phyloP scores from a whole-genome alignment of 1,140 invertebrate species.

The Argopecten irradians region DNA sequence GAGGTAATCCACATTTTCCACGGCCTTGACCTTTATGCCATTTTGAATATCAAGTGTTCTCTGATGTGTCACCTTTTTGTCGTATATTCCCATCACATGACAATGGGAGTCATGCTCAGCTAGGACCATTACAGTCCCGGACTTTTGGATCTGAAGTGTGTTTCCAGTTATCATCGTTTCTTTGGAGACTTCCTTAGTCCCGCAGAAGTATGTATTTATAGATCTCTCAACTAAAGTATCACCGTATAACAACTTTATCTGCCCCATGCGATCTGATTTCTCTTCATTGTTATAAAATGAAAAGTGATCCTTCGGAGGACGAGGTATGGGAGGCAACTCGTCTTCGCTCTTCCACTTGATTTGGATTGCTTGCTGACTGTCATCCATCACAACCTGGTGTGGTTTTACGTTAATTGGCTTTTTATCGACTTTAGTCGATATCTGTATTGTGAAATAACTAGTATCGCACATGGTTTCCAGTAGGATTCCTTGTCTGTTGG shows the following conservation, averaged over 20 bases:
- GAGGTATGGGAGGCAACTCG: background rate
- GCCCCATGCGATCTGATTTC: background rate
- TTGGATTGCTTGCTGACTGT: constrained; percentile 5
- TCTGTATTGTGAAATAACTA: background rate
- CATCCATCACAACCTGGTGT: background rate
- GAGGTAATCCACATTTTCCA: background rate
- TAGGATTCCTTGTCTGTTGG: background rate
- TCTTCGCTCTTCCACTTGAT: background rate
- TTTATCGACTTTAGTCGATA: background rate
- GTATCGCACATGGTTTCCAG: background rate
- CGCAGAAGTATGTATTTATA: background rate
- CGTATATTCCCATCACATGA: background rate
- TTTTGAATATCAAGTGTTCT: background rate
- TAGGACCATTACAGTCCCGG: background rate
- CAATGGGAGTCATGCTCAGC: background rate
- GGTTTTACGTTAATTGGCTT: background rate
- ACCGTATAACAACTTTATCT: background rate
- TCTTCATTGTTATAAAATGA: too few relatives aligned
- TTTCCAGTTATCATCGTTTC: background rate
- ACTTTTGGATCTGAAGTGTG: background rate
- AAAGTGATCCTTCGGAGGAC: too few relatives aligned
- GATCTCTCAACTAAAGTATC: background rate
- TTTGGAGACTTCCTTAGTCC: background rate
- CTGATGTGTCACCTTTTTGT: background rate
- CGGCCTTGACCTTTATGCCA: background rate